phyloP scores from a whole-genome alignment of 1,140 invertebrate species.

The Polyergus mexicanus region DNA sequence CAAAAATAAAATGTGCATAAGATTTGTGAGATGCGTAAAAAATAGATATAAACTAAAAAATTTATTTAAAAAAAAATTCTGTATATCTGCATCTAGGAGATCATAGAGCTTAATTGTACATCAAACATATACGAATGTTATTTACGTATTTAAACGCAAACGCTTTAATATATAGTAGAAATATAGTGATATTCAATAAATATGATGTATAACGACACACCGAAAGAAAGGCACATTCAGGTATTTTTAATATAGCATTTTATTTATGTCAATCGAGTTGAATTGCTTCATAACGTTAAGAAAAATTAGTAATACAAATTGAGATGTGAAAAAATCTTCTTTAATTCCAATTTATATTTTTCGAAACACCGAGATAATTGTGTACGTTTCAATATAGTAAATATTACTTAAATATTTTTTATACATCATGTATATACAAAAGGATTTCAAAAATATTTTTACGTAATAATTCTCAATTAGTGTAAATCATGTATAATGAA shows the following conservation, averaged over 20 bases:
- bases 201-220: conserved; percentile 71
- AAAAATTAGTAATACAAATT: neutral
- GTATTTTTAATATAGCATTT: conserved; percentile 39
- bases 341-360: neutral
- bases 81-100: neutral
- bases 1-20: neutral
- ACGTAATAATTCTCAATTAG: neutral
- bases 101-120: conserved; percentile 28
- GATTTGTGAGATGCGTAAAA: neutral
- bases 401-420: neutral
- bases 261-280: neutral
- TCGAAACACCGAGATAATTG: neutral
- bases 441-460: neutral
- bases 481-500: neutral
- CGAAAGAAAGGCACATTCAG: conserved; percentile 75
- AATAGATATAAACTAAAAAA: neutral
- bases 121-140: conserved; percentile 26
- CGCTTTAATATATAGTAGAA: conserved; percentile 12
- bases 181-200: conserved; percentile 62
- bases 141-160: conserved; percentile 36
- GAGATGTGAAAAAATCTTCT: neutral
- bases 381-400: neutral
- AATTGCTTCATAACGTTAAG: neutral
- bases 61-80: conserved; percentile 27
- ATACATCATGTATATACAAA: no score